Evolutionary conservation across 2,888 invertebrate species (phyloP), one percentile per base, ranked within the genome.

Genomic region (Drosophila algonquin): DNA sequence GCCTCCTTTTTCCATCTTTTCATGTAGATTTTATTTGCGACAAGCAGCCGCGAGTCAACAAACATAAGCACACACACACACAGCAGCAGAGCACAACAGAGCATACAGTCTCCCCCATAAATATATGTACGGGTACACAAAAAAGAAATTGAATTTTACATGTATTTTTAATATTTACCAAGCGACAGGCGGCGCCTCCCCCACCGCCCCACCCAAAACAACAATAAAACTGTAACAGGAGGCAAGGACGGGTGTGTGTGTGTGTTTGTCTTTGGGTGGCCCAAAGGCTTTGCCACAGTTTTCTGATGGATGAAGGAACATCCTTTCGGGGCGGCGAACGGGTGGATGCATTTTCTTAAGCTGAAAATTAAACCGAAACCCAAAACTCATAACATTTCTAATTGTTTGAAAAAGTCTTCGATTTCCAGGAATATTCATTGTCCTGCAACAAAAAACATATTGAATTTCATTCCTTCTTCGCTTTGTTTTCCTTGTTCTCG

Each of bases 111-210:
- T 40, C 40, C 40, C 40, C 40, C 40, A 40, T 40, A 40, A 40
- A 40, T 40, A 40, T 40, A 40, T 40, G 40, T 40, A 40, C 40
- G 40, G 40, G 40, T 27, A 50, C 61, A 47, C 56, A 65, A 73
- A 83, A 83, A 82, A 80, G 75, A 85, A 85, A 85, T 85, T 85
- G 82, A 85, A 85, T 81, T 84, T 81, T 77, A 77, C 79, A 84
- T 84, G 79, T 78, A 84, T 85, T 79, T 81, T 84, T 84, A 80
- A 80, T 81, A 71, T 71, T 62, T 75, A 63, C 57, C 80, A 73
- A 75, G 73, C 72, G 72, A 64, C 57, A 65, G 52, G 45, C 60
- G 48, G 44, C 56, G 58, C 21, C 21, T 21, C 21, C 21, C 21
- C 1, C 21, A 0, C 21, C n/a, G n/a, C 54, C 45, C 46, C 46